Evolutionary conservation across 2,888 invertebrate species (phyloP).

Genomic region (Malacosoma neustria): DNA sequence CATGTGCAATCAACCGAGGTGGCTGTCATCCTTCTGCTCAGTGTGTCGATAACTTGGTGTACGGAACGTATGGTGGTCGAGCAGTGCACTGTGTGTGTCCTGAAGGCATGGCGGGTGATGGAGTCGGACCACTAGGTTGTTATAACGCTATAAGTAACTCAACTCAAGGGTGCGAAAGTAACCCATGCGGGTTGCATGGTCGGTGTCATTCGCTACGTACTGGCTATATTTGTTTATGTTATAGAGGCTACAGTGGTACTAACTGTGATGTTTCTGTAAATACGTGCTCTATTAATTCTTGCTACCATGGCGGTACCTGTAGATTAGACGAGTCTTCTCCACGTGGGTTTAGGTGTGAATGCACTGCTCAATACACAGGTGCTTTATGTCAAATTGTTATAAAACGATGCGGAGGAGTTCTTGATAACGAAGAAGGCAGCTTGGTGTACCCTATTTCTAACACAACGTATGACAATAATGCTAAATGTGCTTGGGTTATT

Average conservation of each 20-base stretch:
- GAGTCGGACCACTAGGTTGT: conserved; percentile 88
- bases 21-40: conserved; percentile 89
- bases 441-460: conserved; percentile 78
- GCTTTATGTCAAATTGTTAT: conserved; percentile 75
- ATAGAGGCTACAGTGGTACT: conserved; percentile 74
- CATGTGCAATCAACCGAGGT: conserved; percentile 84
- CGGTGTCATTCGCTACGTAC: conserved; percentile 63
- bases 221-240: conserved; percentile 75
- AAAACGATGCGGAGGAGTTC: conserved; percentile 55
- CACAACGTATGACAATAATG: conserved; percentile 74
- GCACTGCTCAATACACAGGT: conserved; percentile 80
- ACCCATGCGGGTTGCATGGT: conserved; percentile 76
- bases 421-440: conserved; percentile 70
- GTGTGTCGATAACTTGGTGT: conserved; percentile 80
- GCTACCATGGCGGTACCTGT: conserved; percentile 88
- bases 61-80: conserved; percentile 62
- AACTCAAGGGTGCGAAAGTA: conserved; percentile 52
- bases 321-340: conserved; percentile 27
- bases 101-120: conserved; percentile 83
- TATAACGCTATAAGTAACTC: conserved; percentile 39
- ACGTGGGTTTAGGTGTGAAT: conserved; percentile 75
- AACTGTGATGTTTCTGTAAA: conserved; percentile 76
- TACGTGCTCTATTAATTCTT: conserved; percentile 83
- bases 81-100: conserved; percentile 86
- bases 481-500: conserved; percentile 89